Percentiles rank a stretch among this genome's conserved stretches.
phyloP scores from a whole-genome alignment of 1,140 invertebrate genomes.

The Mactra quadrangularis region DNA sequence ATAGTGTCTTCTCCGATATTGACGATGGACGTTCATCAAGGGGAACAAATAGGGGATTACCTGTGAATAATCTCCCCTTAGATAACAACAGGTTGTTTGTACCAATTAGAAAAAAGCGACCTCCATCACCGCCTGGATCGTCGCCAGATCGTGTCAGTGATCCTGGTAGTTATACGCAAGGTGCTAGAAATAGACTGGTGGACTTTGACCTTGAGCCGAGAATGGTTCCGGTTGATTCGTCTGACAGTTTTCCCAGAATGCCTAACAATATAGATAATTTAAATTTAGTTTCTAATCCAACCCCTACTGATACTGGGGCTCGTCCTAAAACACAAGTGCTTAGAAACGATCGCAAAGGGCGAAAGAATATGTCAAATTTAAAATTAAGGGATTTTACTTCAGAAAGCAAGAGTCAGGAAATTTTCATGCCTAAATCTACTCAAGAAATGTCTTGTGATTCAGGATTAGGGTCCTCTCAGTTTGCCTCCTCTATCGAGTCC shows the following conservation, averaged over 20 bases:
- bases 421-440: slow-evolving; percentile 15
- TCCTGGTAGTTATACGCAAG: not conserved
- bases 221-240: not conserved
- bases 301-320: slow-evolving; percentile 16
- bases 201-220: slow-evolving; percentile 33
- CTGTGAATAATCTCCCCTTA: not conserved
- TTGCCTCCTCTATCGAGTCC: slow-evolving; percentile 22
- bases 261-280: slow-evolving; percentile 4
- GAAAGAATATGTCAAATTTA: slow-evolving; percentile 25
- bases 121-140: slow-evolving; percentile 24
- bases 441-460: slow-evolving; percentile 43
- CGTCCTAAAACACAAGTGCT: slow-evolving; percentile 15
- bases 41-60: not conserved
- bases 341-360: slow-evolving; percentile 15
- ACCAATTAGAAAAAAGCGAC: slow-evolving; percentile 54
- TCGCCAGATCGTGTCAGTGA: slow-evolving; percentile 25
- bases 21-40: not conserved
- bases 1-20: slow-evolving; percentile 50
- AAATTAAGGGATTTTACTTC: slow-evolving; percentile 29
- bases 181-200: slow-evolving; percentile 21
- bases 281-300: slow-evolving; percentile 22
- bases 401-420: slow-evolving; percentile 2
- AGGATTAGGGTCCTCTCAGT: slow-evolving; percentile 27
- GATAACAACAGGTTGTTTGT: slow-evolving; percentile 53
- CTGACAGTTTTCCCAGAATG: not conserved